These are phyloP conservation scores for Bombus haemorrhoidalis DNA, from an alignment of 1,140 invertebrate species.

Conservation along the genomic window DNA sequence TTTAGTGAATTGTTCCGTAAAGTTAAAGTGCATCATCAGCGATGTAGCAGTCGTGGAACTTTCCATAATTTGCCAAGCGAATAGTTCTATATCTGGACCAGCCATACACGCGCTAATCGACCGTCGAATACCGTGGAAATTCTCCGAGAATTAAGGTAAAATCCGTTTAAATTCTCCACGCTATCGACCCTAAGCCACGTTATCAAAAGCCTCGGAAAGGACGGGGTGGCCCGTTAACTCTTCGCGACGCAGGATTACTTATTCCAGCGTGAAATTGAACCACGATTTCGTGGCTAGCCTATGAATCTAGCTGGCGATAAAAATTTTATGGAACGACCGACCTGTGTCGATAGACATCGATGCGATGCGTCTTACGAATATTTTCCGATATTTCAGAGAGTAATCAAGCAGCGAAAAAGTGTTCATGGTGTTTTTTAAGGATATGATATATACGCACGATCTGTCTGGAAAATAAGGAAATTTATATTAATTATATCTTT, in stretches of 20 bases:
- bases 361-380: slow-evolving; percentile 9
- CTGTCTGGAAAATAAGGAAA: not conserved
- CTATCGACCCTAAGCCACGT: not conserved
- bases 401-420: not conserved
- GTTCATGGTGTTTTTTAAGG: not conserved
- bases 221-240: not conserved
- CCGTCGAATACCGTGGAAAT: not conserved
- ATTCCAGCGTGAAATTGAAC: slow-evolving; percentile 46
- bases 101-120: not conserved
- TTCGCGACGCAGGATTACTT: slow-evolving; percentile 16
- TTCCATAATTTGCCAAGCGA: not conserved
- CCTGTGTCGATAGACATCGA: not conserved
- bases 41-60: not conserved
- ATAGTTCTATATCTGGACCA: not conserved
- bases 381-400: not conserved
- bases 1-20: not conserved
- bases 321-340: slow-evolving; percentile 32
- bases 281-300: slow-evolving; percentile 19
- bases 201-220: not conserved
- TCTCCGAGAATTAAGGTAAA: not conserved
- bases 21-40: not conserved
- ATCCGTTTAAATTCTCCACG: slow-evolving; percentile 11
- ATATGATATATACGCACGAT: not conserved
- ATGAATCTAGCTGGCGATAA: slow-evolving; percentile 29
- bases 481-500: not conserved